A percentile compares a stretch with the other conserved stretches of the same genome.
These are phyloP conservation scores for Diadegma fenestrale DNA, from an alignment of 2,888 invertebrate genomes.

Conservation along the genomic window DNA sequence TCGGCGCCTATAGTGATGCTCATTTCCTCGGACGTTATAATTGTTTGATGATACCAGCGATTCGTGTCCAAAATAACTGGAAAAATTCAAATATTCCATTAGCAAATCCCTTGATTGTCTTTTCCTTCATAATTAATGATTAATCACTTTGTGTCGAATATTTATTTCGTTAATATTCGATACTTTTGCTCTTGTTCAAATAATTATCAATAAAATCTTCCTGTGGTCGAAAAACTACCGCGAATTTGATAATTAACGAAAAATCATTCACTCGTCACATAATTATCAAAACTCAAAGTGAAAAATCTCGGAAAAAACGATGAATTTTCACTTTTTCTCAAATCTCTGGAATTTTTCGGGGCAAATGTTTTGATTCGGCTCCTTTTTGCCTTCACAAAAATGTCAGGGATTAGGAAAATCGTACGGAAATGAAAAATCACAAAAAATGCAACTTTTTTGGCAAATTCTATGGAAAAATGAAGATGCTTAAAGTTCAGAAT, in stretches of 20 bases:
- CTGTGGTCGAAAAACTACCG: too few species aligned
- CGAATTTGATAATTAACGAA: too few species aligned
- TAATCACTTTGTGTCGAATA: not conserved
- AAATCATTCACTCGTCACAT: too few species aligned
- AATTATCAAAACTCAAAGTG: too few species aligned
- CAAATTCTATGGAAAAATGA: too few species aligned
- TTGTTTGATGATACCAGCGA: constrained; percentile 97
- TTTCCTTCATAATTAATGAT: too few species aligned
- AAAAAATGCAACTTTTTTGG: not conserved
- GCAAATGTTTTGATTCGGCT: too few species aligned
- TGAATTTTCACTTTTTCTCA: too few species aligned
- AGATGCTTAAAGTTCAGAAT: not conserved
- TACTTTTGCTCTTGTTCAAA: not conserved
- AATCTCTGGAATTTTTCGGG: too few species aligned
- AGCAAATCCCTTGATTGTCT: not conserved
- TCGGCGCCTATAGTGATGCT: constrained; percentile 99
- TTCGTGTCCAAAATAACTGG: constrained; percentile 98
- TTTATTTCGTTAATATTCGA: not conserved
- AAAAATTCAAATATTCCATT: constrained; percentile 76
- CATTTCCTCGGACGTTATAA: constrained; percentile 93
- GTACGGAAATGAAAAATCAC: not conserved
- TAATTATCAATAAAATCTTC: too few species aligned
- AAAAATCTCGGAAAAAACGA: too few species aligned
- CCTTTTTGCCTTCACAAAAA: not conserved
- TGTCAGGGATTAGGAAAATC: not conserved